Evolutionary conservation across 2,113 vertebrate species (phyloP), one percentile per base, ranked within the genome.

Genomic region (Corythornis vintsioides): DNA sequence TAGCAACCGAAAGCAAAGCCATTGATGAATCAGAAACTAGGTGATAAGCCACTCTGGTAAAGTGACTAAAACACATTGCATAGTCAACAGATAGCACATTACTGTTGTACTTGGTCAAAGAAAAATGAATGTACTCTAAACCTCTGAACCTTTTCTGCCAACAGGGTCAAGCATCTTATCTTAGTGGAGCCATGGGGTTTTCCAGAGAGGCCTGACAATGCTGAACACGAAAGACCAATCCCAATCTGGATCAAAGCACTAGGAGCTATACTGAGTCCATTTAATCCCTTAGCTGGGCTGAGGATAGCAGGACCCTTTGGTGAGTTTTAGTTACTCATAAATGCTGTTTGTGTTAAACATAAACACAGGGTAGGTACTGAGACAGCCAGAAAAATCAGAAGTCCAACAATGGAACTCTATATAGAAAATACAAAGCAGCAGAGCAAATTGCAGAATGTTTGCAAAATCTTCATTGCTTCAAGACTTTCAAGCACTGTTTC

Each of bases 151-250:
- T 93, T 76, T 96, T 94, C 89, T 95, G 65, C 76, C 77, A 66
- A 91, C 96, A 99, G 99, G 95, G 98, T 99, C 70, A 99, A 98
- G 95, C 98, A 99, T 90, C 97, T 99, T 57, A 97, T 99, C 90
- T 97, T 99, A 97, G 99, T 99, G 97, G 99, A 99, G 88, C 99
- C 99, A 3, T 99, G 99, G 99, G 99, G 99, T 90, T 99, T 99
- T 93, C 98, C 99, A 55, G 98, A 99, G 95, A 95, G 97, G 57
- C 98, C 98, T 18, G 97, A 98, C 86, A 97, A 96, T 45, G 96
- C 89, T 15, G 98, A 98, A 52, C 97, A 98, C 2, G 98, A 99
- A 83, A 97, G 98, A 82, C 98, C 98, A 61, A 98, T 99, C 97
- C 99, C 99, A 3, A 98, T 99, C 50, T 99, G 99, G 99, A 99